Base-by-base conservation (phyloP, 2,888 invertebrate species). In the Plagiodera versicolora region DNA sequence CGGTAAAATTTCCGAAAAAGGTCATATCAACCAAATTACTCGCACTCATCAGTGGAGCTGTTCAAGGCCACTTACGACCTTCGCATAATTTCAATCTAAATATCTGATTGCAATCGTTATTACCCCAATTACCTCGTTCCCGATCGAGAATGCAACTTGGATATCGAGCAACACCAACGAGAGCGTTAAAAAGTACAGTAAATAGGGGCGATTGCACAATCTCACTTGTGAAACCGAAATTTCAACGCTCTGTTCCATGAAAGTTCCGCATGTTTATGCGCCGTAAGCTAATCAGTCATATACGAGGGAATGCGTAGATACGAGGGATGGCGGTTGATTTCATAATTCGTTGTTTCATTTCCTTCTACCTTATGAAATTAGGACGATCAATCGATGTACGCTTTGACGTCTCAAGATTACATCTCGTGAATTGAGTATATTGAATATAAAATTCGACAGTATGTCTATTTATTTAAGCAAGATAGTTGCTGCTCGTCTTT, bases 221-320 rank as follows among this genome's bases (percentile, higher is more conserved):
- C 5, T 18, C 17, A 44, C 45, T 55, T 55, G 50, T 55, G 60
- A 59, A 59, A 59, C 50, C 54, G 20, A 55, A 50, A 45, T 50
- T 59, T 55, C 39, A 17, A 46, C 55, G 60, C 50, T 32, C 32
- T 11, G 8, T 32, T 32, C 32, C 10, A 32, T 32, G 32, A 32
- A 32, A 32, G 32, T 32, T 9, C 32, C 32, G 32, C 11, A 10
- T 32, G 32, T 32, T 32, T 32, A 32, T 32, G 32, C 32, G 32
- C 32, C 32, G 32, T 32, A 32, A 32, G 32, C 32, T 32, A 32
- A 32, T 32, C 11, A 10, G 8, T 11, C 11, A 32, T 32, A n/a
- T 48, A 16, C 48, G 24, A 48, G 18, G 49, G 32, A 32, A 11
- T 2, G 11, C 32, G 10, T 11, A 2, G 4, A 32, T 32, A 32